phyloP scores from a whole-genome alignment of 2,113 vertebrate species.

The Python bivittatus region DNA sequence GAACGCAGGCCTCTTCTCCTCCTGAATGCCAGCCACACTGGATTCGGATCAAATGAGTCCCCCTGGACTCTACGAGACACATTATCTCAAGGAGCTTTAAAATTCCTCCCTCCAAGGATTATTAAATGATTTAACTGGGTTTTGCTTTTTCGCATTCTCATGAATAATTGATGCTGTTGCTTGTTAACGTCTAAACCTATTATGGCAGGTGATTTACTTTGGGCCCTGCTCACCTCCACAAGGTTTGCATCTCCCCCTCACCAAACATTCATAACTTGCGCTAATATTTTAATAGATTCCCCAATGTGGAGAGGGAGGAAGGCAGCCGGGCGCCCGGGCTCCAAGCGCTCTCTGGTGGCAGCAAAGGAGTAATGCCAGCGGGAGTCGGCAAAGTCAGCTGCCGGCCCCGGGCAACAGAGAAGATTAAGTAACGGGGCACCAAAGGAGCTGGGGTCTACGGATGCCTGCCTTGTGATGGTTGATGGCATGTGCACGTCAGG shows the following conservation, averaged over 20 bases:
- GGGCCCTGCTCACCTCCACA: background rate
- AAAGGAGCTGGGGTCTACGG: background rate
- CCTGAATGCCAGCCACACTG: background rate
- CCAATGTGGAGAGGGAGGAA: background rate
- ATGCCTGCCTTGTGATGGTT: background rate
- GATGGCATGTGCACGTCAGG: background rate
- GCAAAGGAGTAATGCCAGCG: background rate
- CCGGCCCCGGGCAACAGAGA: too few species aligned
- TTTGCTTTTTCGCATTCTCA: background rate
- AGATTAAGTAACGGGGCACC: background rate
- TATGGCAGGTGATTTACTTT: background rate
- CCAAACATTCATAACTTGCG: background rate
- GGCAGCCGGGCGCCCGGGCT: background rate
- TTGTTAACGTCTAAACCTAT: background rate
- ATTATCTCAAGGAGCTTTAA: background rate
- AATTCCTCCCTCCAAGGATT: fast-evolving
- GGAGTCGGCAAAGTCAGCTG: too few species aligned
- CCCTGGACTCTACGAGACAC: background rate
- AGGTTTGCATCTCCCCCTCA: background rate
- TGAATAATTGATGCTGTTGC: background rate
- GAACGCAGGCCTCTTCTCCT: background rate
- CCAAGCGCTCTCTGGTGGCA: conserved; percentile 38
- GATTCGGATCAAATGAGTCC: background rate
- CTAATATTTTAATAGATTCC: background rate
- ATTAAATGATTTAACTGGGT: background rate